Evolutionary conservation across 2,888 invertebrate species (phyloP).

Genomic region (Stenoptilia bipunctidactyla): DNA sequence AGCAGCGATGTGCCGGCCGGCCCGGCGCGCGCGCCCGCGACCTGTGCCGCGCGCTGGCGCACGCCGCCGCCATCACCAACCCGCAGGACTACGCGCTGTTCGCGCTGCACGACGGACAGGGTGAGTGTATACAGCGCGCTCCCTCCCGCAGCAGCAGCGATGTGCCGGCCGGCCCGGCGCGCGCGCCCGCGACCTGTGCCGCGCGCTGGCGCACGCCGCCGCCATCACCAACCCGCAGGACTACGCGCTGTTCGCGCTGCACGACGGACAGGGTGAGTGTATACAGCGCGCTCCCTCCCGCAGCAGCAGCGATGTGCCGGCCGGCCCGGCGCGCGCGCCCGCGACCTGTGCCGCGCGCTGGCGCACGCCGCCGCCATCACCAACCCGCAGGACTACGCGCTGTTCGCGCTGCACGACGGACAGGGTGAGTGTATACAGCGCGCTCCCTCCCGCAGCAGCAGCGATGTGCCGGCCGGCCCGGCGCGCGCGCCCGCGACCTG

Average conservation of each 20-base stretch:
- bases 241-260: conserved; percentile 91
- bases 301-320: conserved; percentile 93
- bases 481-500: conserved; percentile 92
- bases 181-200: conserved; percentile 92
- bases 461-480: conserved; percentile 93
- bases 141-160: conserved; percentile 91
- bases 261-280: conserved; percentile 86
- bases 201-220: conserved; percentile 95
- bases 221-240: conserved; percentile 97
- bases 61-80: conserved; percentile 95
- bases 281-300: conserved; percentile 85
- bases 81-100: conserved; percentile 96
- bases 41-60: conserved; percentile 94
- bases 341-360: conserved; percentile 93
- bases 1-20: conserved; percentile 92
- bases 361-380: conserved; percentile 96
- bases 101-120: conserved; percentile 90
- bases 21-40: conserved; percentile 94
- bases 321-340: conserved; percentile 92
- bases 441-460: conserved; percentile 90
- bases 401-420: conserved; percentile 90
- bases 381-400: conserved; percentile 95
- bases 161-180: conserved; percentile 95
- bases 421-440: conserved; percentile 79
- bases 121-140: conserved; percentile 77